Evolutionary conservation across 1,140 invertebrate genomes (phyloP).

Genomic region (Ruditapes philippinarum): DNA sequence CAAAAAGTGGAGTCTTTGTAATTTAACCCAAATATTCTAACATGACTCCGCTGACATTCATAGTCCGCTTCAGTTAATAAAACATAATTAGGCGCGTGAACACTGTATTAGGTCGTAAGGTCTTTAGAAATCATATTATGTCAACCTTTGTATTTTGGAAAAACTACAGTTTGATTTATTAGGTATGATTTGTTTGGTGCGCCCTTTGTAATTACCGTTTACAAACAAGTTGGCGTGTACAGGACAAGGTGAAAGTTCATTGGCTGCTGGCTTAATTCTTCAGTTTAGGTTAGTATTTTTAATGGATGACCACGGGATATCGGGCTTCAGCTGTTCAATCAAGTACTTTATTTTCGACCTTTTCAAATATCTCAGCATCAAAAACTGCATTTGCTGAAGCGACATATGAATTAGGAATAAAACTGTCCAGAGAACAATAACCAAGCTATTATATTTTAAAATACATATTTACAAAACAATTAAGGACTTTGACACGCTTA

Average conservation of each 20-base stretch:
- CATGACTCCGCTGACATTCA: constrained; percentile 42
- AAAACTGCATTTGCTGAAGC: constrained; percentile 21
- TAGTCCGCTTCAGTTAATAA: constrained; percentile 41
- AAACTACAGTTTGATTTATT: constrained; percentile 61
- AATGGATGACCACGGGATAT: constrained; percentile 54
- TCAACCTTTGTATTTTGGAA: constrained; percentile 58
- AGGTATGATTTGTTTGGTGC: constrained; percentile 54
- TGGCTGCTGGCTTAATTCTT: constrained; percentile 9
- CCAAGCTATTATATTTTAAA: constrained; percentile 60
- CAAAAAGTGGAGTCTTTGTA: background rate
- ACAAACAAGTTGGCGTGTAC: constrained; percentile 43
- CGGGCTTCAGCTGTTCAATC: constrained; percentile 63
- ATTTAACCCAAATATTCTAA: constrained; percentile 5
- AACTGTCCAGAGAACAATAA: constrained; percentile 62
- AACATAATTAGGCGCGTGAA: constrained; percentile 58
- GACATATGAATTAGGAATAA: constrained; percentile 44
- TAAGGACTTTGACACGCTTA: constrained; percentile 64
- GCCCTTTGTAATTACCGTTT: constrained; percentile 56
- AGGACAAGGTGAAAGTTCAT: constrained; percentile 58
- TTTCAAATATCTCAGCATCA: constrained; percentile 56
- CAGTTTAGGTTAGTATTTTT: constrained; percentile 32
- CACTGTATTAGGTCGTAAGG: constrained; percentile 53
- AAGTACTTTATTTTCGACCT: constrained; percentile 44
- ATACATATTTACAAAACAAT: constrained; percentile 70
- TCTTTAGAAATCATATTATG: constrained; percentile 60